phyloP scores from a whole-genome alignment of 2,113 vertebrate genomes.

The Platycercus adscitus region DNA sequence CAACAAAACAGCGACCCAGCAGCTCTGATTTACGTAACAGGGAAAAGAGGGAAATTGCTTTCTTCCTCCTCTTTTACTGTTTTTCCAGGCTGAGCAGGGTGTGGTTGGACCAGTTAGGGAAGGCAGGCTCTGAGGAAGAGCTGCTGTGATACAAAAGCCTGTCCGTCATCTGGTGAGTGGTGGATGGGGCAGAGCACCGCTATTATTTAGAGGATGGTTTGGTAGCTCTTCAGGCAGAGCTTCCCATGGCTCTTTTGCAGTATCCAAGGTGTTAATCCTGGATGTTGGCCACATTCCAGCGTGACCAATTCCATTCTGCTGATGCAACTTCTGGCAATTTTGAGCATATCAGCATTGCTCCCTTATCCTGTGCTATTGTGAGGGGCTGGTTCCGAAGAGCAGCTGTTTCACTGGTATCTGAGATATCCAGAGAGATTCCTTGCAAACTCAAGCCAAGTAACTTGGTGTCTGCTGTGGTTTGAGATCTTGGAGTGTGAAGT shows the following conservation, averaged over 20 bases:
- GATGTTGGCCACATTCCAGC: conserved; percentile 1
- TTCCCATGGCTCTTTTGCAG: neutral
- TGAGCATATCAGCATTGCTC: neutral
- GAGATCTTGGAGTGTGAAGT: neutral
- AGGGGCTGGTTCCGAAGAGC: conserved; percentile 21
- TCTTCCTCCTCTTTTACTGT: neutral
- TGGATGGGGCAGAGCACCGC: neutral
- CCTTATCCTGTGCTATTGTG: neutral
- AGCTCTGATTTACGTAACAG: neutral
- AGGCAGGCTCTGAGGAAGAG: neutral
- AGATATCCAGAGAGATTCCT: neutral
- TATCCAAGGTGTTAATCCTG: conserved; percentile 34
- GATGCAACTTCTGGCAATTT: neutral
- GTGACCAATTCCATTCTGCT: neutral
- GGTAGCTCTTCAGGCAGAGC: neutral
- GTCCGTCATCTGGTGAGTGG: neutral
- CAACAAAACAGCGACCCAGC: neutral
- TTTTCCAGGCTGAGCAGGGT: conserved; percentile 5
- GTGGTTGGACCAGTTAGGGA: neutral
- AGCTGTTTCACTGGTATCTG: conserved; percentile 6
- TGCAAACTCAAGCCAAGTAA: neutral
- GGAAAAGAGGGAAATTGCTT: conserved; percentile 10
- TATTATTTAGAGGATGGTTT: neutral
- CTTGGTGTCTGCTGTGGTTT: neutral
- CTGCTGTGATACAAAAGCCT: neutral